Conservation (phyloP, 1,140 invertebrate species). For the Solenopsis fugax region DNA sequence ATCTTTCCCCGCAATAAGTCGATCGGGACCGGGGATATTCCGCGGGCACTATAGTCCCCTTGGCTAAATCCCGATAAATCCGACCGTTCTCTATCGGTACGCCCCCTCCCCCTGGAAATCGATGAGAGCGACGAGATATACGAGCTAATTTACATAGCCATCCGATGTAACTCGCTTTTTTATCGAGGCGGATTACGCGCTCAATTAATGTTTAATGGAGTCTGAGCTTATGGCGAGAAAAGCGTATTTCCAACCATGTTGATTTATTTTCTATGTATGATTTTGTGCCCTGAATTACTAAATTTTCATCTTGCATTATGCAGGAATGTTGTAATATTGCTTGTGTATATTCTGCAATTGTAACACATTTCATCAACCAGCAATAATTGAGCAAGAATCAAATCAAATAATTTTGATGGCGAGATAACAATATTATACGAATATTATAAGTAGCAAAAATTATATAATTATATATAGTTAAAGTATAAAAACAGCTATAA, state of each 20-base stretch:
- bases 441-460: constrained; percentile 12
- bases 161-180: constrained; percentile 51
- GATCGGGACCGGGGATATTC: constrained; percentile 28
- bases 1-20: constrained; percentile 55
- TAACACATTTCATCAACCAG: background rate
- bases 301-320: background rate
- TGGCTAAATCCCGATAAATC: constrained; percentile 57
- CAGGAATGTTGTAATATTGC: background rate
- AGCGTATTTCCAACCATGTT: background rate
- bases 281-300: background rate
- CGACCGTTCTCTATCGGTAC: constrained; percentile 46
- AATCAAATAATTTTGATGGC: background rate
- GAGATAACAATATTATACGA: background rate
- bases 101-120: constrained; percentile 11
- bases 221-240: constrained; percentile 42
- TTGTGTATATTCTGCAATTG: background rate
- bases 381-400: background rate
- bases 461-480: background rate
- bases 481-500: background rate
- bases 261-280: constrained; percentile 13
- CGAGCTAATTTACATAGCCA: constrained; percentile 42
- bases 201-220: constrained; percentile 49
- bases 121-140: constrained; percentile 37
- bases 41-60: constrained; percentile 28
- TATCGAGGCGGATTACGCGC: constrained; percentile 23